Conservation (phyloP, 1,140 invertebrate genomes). For the Bombus breviceps region DNA sequence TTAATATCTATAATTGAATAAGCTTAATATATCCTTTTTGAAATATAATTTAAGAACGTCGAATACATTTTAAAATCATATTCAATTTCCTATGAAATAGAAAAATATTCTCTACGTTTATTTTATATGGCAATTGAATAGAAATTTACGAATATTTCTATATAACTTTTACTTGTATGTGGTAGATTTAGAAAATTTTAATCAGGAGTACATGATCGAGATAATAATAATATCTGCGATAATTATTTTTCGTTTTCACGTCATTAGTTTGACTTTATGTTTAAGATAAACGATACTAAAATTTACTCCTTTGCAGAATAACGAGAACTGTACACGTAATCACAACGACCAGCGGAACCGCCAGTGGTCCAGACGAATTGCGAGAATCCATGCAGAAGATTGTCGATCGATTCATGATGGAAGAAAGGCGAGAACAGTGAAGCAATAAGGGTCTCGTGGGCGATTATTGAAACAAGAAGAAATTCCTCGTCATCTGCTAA, state of each 20-base stretch:
- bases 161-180: too few species aligned
- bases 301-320: conserved; percentile 75
- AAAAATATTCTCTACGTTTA: too few species aligned
- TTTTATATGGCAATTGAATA: too few species aligned
- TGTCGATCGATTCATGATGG: conserved; percentile 83
- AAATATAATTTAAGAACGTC: too few species aligned
- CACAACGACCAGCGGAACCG: conserved; percentile 73
- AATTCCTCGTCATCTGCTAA: conserved; percentile 7
- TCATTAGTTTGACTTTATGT: not conserved
- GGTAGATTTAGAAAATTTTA: too few species aligned
- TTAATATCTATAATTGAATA: too few species aligned
- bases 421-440: conserved; percentile 80
- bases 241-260: not conserved
- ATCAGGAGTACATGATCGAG: too few species aligned
- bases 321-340: conserved; percentile 82
- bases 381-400: conserved; percentile 84
- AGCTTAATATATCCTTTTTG: too few species aligned
- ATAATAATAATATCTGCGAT: not conserved
- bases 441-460: not conserved
- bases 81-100: too few species aligned
- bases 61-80: too few species aligned
- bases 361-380: conserved; percentile 76
- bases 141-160: too few species aligned
- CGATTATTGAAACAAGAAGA: not conserved
- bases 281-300: not conserved